Evolutionary conservation across 92 coral and sea anemone species (phyloP), one percentile per base, ranked within the genome.

Genomic region (Paragorgia papillata): DNA sequence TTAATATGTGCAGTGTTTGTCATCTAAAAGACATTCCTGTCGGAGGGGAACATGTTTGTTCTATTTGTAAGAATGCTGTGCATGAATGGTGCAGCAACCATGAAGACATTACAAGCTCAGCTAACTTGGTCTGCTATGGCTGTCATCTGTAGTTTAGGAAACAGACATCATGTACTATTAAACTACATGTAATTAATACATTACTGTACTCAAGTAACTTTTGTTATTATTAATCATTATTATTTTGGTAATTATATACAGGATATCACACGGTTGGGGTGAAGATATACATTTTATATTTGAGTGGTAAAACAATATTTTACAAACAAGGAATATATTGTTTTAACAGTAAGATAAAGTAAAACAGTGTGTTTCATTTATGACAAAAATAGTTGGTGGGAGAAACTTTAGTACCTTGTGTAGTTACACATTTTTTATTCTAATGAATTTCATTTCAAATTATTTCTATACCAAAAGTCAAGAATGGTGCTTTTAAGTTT

Each of bases 61-160:
- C 80, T 14, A 51, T 87, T 54, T 79, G 85, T 33, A 61, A 76
- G 27, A 63, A 78, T 66, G 84, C 87, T 14, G 84, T 82, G 44
- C 90, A 82, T 82, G 85, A 86, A 22, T 86, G 86, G 86, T 82
- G 90, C 30, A 86, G 90, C 29, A 82, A 86, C 81, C 87, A 86
- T 54, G 90, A 86, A 61, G 55, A 82, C 57, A 79, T 86, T 24
- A 70, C 90, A 62, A 79, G 81, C 48, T 82, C 90, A 54, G 84
- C 79, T 64, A 75, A 86, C 66, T 82, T 86, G 43, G 62, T 86
- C 64, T 81, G 86, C 59, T 61, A 74, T 74, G 67, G 79, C 62
- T 84, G 88, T 64, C 17, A 13, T 17, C 39, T 28, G 62, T 57
- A 57, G 62, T 8, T 9, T 46, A 46, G 53, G 15, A 7, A 46